Percentiles rank a stretch among this genome's conserved stretches.
These are phyloP conservation scores for Tautogolabrus adspersus DNA, from an alignment of 2,113 vertebrate species.

Conservation along the genomic window DNA sequence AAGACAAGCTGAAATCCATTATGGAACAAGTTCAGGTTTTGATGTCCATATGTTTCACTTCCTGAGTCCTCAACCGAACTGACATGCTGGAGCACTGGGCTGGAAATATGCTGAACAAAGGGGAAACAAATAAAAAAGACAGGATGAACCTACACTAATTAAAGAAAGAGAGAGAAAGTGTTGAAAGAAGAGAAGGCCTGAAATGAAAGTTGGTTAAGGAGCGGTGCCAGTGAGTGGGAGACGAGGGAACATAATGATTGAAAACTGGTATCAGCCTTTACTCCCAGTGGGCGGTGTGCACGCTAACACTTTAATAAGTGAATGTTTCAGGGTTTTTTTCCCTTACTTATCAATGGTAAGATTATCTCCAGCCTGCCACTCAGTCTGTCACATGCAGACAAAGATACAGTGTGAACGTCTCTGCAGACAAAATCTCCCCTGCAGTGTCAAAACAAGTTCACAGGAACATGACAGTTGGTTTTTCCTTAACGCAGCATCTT, in stretches of 20 bases:
- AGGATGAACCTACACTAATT: not conserved
- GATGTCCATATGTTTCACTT: constrained; percentile 39
- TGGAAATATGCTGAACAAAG: not conserved
- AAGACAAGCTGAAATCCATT: constrained; percentile 50
- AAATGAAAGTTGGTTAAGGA: constrained; percentile 38
- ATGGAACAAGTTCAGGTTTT: constrained; percentile 11
- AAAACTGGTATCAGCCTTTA: constrained; percentile 48
- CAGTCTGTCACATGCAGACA: constrained; percentile 32
- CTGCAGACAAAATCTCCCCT: constrained; percentile 24
- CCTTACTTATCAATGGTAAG: constrained; percentile 53
- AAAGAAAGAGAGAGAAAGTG: constrained; percentile 6
- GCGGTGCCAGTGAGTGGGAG: constrained; percentile 44
- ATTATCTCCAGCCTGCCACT: constrained; percentile 43
- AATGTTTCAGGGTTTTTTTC: constrained; percentile 21
- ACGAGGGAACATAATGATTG: constrained; percentile 48
- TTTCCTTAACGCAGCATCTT: constrained; percentile 32
- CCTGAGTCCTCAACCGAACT: constrained; percentile 3
- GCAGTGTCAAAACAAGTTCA: constrained; percentile 42
- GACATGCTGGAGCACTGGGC: constrained; percentile 18
- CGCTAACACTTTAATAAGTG: constrained; percentile 39
- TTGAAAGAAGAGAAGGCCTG: not conserved
- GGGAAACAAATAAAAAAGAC: not conserved
- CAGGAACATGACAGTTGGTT: constrained; percentile 27
- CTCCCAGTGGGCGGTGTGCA: constrained; percentile 40
- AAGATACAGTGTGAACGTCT: not conserved